Percentiles rank a stretch among this genome's conserved stretches.
phyloP scores from a whole-genome alignment of 2,797 vertebrate species.

The Lagocephalus sceleratus region DNA sequence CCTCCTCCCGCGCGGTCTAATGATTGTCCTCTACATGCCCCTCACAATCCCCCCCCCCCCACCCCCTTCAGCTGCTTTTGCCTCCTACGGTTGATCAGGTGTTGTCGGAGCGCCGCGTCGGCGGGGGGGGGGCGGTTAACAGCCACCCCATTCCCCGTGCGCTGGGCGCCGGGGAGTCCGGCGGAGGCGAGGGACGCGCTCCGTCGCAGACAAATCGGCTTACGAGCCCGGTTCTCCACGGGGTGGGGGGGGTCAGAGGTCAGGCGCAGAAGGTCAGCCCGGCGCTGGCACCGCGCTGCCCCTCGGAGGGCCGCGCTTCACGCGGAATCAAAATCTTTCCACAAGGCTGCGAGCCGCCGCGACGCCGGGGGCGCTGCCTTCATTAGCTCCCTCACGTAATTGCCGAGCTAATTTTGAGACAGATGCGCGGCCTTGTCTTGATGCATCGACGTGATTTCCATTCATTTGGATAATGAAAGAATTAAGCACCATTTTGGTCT shows the following conservation, averaged over 20 bases:
- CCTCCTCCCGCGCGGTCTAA: slow-evolving; percentile 87
- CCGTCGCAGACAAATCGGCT: slow-evolving; percentile 84
- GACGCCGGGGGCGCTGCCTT: slow-evolving; percentile 26
- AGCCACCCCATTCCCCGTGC: slow-evolving; percentile 21
- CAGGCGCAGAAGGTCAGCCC: slow-evolving; percentile 51
- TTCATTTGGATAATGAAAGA: slow-evolving; percentile 68
- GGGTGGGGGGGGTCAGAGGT: slow-evolving; percentile 43
- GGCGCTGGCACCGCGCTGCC: slow-evolving; percentile 43
- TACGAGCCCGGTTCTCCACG: slow-evolving; percentile 70
- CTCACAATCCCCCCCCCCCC: slow-evolving; percentile 70
- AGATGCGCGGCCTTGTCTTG: slow-evolving; percentile 50
- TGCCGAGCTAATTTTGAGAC: slow-evolving; percentile 57
- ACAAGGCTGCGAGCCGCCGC: slow-evolving; percentile 28
- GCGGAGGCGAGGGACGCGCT: no score
- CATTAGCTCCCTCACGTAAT: slow-evolving; percentile 49
- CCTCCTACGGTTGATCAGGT: slow-evolving; percentile 53
- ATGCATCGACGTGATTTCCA: slow-evolving; percentile 57
- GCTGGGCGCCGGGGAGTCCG: background rate
- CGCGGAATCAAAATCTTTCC: slow-evolving; percentile 55
- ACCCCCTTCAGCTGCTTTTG: slow-evolving; percentile 17
- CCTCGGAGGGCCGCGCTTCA: slow-evolving; percentile 36
- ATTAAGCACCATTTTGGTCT: slow-evolving; percentile 52
- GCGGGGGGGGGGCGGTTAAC: slow-evolving; percentile 28
- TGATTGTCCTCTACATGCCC: slow-evolving; percentile 93
- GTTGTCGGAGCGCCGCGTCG: slow-evolving; percentile 23